Evolutionary conservation across 2,113 vertebrate species (phyloP).

Genomic region (Centropus unirufus): DNA sequence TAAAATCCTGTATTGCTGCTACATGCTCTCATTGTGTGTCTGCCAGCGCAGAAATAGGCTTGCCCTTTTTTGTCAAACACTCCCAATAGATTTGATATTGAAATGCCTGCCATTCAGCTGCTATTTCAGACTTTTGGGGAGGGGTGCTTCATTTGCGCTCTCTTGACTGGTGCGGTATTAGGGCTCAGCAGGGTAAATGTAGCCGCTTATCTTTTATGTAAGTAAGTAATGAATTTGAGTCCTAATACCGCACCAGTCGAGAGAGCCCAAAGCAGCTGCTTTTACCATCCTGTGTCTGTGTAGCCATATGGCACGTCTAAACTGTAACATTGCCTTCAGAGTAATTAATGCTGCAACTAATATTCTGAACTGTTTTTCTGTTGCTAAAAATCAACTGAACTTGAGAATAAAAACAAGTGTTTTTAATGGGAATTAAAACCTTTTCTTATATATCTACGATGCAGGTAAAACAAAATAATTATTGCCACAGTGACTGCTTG

Average conservation of each 20-base stretch:
- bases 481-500: conserved; percentile 71
- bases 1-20: conserved; percentile 30
- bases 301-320: not conserved
- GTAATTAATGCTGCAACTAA: not conserved
- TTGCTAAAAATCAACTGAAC: conserved; percentile 49
- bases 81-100: not conserved
- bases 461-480: conserved; percentile 78
- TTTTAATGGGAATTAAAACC: conserved; percentile 55
- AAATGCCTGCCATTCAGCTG: not conserved
- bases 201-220: conserved; percentile 3
- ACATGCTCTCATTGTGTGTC: not conserved
- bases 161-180: not conserved
- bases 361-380: not conserved
- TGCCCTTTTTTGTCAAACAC: conserved; percentile 40
- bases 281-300: not conserved
- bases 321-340: not conserved
- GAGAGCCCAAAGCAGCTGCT: conserved; percentile 30
- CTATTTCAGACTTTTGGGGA: conserved; percentile 2
- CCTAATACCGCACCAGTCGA: not conserved
- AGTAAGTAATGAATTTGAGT: conserved; percentile 6
- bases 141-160: not conserved
- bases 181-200: conserved; percentile 19
- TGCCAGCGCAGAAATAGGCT: conserved; percentile 17
- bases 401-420: conserved; percentile 41
- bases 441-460: conserved; percentile 54